phyloP scores from a whole-genome alignment of 2,888 invertebrate species.

The Agrochola macilenta region DNA sequence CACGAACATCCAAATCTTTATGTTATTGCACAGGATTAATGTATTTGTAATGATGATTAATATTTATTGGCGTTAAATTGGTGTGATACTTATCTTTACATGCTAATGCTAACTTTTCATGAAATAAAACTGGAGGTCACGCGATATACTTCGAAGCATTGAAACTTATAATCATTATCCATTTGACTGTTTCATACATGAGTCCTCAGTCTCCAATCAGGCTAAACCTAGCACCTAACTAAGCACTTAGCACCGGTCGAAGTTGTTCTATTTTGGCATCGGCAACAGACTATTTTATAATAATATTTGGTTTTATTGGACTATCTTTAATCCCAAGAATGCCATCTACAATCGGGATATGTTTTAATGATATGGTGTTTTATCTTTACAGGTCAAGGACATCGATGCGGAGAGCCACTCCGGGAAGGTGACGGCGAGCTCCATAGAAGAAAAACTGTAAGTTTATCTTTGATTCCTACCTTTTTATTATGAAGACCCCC shows the following conservation, averaged over 20 bases:
- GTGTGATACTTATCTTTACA: constrained; percentile 26
- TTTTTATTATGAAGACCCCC: not conserved
- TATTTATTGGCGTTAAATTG: constrained; percentile 38
- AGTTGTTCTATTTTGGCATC: not conserved
- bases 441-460: constrained; percentile 87
- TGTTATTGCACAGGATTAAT: constrained; percentile 5
- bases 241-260: not conserved
- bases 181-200: too few species aligned
- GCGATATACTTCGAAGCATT: constrained; percentile 1
- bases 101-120: constrained; percentile 21
- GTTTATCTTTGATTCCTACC: constrained; percentile 60
- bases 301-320: not conserved
- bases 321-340: not conserved
- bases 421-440: constrained; percentile 76
- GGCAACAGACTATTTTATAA: not conserved
- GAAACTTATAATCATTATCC: not conserved
- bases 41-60: constrained; percentile 34
- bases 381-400: constrained; percentile 84
- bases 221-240: not conserved
- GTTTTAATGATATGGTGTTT: not conserved
- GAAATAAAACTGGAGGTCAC: constrained; percentile 18
- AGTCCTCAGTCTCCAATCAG: not conserved
- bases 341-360: not conserved
- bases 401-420: constrained; percentile 86
- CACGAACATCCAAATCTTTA: constrained; percentile 29